phyloP scores from a whole-genome alignment of 37 sponge, comb jelly and placozoan species.

The Chondrosia reniformis region DNA sequence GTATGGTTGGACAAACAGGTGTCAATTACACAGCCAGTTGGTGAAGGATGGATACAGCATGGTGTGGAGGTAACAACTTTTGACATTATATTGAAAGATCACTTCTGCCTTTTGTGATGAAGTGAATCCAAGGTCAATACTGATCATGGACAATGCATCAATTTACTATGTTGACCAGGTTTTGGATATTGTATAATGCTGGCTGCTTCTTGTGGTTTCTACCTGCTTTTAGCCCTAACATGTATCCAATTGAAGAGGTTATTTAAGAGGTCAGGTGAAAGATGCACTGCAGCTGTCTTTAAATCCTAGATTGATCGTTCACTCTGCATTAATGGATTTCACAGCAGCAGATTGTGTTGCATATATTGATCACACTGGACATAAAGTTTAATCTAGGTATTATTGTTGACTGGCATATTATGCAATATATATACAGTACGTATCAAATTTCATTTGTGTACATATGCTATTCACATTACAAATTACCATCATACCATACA shows the following conservation, averaged over 20 bases:
- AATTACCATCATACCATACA: no score
- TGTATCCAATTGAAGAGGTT: background rate
- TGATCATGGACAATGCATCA: background rate
- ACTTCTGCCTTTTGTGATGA: background rate
- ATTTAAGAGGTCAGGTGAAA: background rate
- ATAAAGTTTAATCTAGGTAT: no score
- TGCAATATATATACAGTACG: no score
- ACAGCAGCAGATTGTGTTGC: background rate
- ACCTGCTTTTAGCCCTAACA: constrained; percentile 1
- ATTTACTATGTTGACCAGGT: background rate
- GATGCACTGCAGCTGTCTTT: background rate
- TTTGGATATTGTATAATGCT: background rate
- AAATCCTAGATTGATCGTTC: background rate
- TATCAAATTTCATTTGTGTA: no score
- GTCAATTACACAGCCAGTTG: background rate
- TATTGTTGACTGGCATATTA: no score
- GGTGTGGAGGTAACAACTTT: background rate
- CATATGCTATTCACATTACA: no score
- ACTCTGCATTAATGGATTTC: background rate
- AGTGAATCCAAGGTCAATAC: background rate
- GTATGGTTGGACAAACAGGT: constrained; percentile 1
- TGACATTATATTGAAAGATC: background rate
- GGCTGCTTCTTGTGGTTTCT: background rate
- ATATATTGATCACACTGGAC: background rate
- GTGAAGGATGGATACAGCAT: background rate